Evolutionary conservation across 1,140 invertebrate species (phyloP), one percentile per base, ranked within the genome.

Genomic region (Heliconius himera): DNA sequence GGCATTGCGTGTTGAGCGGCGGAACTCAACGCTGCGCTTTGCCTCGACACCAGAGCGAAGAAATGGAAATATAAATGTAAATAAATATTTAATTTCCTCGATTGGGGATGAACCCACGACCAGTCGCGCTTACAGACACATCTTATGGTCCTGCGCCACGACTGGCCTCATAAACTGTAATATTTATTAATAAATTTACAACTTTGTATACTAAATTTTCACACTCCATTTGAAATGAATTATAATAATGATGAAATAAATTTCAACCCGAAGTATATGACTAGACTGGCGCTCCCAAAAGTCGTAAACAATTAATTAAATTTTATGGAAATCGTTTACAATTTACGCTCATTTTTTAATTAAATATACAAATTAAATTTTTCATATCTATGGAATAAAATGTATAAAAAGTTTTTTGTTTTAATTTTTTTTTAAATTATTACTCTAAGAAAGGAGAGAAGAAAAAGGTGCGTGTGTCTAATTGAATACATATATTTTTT

Each of bases 211-310:
- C 26, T 66, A 66, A 66, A 66, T 66, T 66, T 66, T 66, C 26
- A 66, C 13, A 3, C 3, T 6, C 26, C 26, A 29, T 66, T 66
- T 66, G 4, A 66, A 29, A 66, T 29, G 60, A 66, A 66, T 66
- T 18, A 66, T 66, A 29, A 66, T 66, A 66, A 29, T 4, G 60
- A 66, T 66, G 26, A 29, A 66, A 66, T 66, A 66, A 66, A 66
- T 66, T 66, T 66, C 60, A 29, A 29, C 60, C 29, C 26, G 26
- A 29, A 66, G 26, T 66, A 66, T 29, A 29, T 66, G 60, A 66
- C 60, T 66, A 66, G 60, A 66, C 60, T 66, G 60, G 22, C 60
- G 60, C 60, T 29, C 60, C 60, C 60, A 26, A 66, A 29, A 66
- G 9, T 66, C 60, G 26, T 66, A 29, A 66, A 66, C 60, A 66